phyloP scores from a whole-genome alignment of 2,888 invertebrate species.

The Dryadula phaetusa region DNA sequence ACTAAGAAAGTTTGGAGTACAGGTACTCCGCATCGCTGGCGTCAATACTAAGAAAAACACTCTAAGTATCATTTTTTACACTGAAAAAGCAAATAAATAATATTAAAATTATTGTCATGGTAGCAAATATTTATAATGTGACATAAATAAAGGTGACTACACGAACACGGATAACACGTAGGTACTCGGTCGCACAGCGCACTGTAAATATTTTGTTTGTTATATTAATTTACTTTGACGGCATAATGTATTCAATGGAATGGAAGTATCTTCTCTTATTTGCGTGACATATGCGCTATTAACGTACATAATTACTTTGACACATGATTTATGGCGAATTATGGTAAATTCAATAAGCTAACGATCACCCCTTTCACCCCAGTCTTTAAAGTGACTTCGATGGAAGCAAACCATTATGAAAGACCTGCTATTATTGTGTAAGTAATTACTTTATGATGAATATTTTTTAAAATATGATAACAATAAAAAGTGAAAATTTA shows the following conservation, averaged over 20 bases:
- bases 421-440: constrained; percentile 25
- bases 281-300: constrained; percentile 29
- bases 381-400: constrained; percentile 35
- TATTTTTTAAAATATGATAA: not conserved
- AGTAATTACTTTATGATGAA: constrained; percentile 15
- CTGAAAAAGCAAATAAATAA: not conserved
- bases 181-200: not conserved
- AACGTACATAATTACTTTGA: constrained; percentile 43
- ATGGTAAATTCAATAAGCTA: constrained; percentile 18
- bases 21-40: too few species aligned
- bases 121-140: constrained; percentile 5
- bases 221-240: constrained; percentile 49
- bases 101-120: constrained; percentile 4
- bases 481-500: not conserved
- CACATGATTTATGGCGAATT: constrained; percentile 30
- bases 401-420: constrained; percentile 31
- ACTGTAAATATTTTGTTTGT: constrained; percentile 51
- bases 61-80: not conserved
- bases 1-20: too few species aligned
- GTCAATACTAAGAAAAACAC: not conserved
- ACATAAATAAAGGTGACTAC: constrained; percentile 10
- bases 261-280: constrained; percentile 34
- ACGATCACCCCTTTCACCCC: constrained; percentile 14
- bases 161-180: constrained; percentile 21
- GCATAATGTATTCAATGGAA: constrained; percentile 30